These are phyloP conservation scores for Drosophila funebris DNA, from an alignment of 1,140 invertebrate species.

Conservation along the genomic window DNA sequence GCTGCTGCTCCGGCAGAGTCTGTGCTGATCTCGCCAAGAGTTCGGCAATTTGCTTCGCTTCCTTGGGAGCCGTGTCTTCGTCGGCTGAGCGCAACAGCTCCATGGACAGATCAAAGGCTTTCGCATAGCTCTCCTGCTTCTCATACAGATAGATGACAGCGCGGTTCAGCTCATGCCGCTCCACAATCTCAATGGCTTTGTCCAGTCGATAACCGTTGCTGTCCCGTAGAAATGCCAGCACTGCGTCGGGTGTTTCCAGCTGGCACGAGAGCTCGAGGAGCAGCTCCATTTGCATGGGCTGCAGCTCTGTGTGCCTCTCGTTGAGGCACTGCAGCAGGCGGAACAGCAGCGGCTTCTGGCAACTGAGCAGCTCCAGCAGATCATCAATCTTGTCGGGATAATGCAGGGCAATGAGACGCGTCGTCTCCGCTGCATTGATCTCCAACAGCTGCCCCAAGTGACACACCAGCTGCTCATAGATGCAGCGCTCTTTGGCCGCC, in stretches of 20 bases:
- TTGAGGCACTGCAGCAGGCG: slow-evolving; percentile 87
- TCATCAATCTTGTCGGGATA: slow-evolving; percentile 77
- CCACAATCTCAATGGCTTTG: slow-evolving; percentile 83
- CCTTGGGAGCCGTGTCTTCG: slow-evolving; percentile 32
- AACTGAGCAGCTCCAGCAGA: slow-evolving; percentile 82
- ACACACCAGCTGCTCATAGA: slow-evolving; percentile 84
- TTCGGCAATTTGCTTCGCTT: slow-evolving; percentile 64
- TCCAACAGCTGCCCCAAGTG: slow-evolving; percentile 81
- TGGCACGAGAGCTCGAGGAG: slow-evolving; percentile 89
- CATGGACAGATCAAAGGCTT: slow-evolving; percentile 84
- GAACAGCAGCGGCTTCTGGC: slow-evolving; percentile 85
- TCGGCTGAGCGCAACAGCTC: slow-evolving; percentile 59
- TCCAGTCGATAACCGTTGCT: slow-evolving; percentile 72
- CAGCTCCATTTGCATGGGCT: slow-evolving; percentile 85
- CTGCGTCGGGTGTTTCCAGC: slow-evolving; percentile 83
- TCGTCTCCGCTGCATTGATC: slow-evolving; percentile 84
- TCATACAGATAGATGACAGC: slow-evolving; percentile 84
- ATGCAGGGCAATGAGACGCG: slow-evolving; percentile 85
- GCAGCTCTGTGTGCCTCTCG: slow-evolving; percentile 85
- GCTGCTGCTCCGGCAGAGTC: slow-evolving; percentile 72
- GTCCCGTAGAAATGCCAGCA: slow-evolving; percentile 70
- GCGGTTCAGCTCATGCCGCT: slow-evolving; percentile 78
- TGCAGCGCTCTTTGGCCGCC: slow-evolving; percentile 84
- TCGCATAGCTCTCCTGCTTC: slow-evolving; percentile 83
- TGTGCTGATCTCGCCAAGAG: slow-evolving; percentile 83